Base-by-base conservation (phyloP, 23 tunicate species). In the Oikopleura dioica region DNA sequence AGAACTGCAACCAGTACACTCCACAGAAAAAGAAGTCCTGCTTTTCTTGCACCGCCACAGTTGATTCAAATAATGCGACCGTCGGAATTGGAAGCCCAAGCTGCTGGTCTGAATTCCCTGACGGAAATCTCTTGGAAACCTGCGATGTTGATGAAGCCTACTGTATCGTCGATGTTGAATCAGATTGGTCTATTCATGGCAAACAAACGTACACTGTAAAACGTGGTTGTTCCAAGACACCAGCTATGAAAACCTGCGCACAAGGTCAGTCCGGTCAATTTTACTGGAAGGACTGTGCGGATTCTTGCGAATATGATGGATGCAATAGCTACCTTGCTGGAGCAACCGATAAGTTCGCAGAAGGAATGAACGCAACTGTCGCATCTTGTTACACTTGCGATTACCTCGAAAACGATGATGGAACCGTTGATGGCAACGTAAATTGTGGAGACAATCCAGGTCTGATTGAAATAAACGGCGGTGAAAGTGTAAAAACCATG, bases 141-240 rank as follows among this genome's bases (percentile, higher is more conserved):
- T 63, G 72, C 26, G 5, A 31, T 12, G 33, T 23, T 21, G 33
- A 63, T 63, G 32, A 63, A 63, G 26, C 2, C 5, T 63, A 21
- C 26, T 63, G 72, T 31, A 31, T 63, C 26, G 72, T 63, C 26
- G 72, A 63, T 63, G 26, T 63, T 63, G 72, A 63, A 63, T 2
- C 33, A 5, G 72, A 63, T 31, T 63, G 72, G 72, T 63, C 26
- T 31, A 2, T 16, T 2, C 26, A 21, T 28, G 72, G 72, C 16
- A 63, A 63, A 63, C 72, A 63, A 63, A 63, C 72, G 4, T 21
- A 24, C 33, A 24, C 33, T 63, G 30, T 63, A 23, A 24, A 31
- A 63, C 29, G 72, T 12, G 30, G 33, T 2, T 63, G 55, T 63
- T 63, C 33, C 33, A 23, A 63, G 72, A 28, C 33, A 21, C 2